Percentiles rank a stretch among this genome's conserved stretches.
phyloP scores from a whole-genome alignment of 2,797 vertebrate genomes.

The Balearica regulorum region DNA sequence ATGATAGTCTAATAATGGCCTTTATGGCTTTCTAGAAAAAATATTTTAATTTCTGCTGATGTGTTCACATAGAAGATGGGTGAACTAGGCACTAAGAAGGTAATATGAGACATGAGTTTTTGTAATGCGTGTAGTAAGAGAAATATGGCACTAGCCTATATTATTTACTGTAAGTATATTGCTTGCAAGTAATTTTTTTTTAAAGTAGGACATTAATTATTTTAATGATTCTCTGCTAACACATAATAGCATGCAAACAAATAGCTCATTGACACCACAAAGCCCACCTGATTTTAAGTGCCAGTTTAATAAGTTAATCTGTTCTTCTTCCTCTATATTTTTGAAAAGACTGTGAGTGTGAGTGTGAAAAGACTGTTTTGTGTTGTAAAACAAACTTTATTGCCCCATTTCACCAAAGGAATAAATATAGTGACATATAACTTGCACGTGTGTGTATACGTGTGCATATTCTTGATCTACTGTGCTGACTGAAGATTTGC shows the following conservation, averaged over 20 bases:
- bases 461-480: background rate
- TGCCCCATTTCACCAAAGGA: background rate
- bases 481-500: background rate
- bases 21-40: background rate
- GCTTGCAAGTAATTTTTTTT: background rate
- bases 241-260: background rate
- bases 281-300: background rate
- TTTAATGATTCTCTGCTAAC: background rate
- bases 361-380: too few relatives aligned
- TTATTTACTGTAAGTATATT: background rate
- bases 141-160: fast-evolving
- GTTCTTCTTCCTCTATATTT: background rate
- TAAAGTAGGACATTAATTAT: background rate
- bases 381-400: background rate
- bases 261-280: background rate
- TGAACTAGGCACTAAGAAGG: background rate
- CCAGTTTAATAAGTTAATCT: background rate
- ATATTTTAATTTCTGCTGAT: background rate
- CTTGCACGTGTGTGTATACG: background rate
- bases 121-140: background rate
- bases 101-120: background rate
- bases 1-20: background rate
- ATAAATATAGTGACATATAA: background rate
- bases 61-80: background rate
- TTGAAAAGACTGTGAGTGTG: background rate